These are phyloP conservation scores for Diachrysia chrysitis DNA, from an alignment of 2,888 invertebrate genomes.

Conservation along the genomic window DNA sequence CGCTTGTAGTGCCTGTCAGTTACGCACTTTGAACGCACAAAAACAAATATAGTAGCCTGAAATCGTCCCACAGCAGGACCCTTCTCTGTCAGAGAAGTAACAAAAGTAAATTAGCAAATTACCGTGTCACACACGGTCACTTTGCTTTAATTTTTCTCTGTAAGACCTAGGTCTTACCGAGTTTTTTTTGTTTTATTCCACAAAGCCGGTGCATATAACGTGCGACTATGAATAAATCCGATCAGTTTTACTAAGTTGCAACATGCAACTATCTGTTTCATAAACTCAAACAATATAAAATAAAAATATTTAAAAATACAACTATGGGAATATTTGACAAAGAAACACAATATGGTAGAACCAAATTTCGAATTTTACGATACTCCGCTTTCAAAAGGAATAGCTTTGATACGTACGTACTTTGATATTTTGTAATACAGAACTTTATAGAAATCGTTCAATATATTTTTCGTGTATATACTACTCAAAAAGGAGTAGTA, in stretches of 20 bases:
- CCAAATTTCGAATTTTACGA: not conserved
- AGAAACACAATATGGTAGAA: not conserved
- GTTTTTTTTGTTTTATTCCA: too few species aligned
- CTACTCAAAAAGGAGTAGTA: too few species aligned
- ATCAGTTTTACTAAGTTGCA: not conserved
- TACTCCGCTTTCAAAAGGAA: not conserved
- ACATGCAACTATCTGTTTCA: not conserved
- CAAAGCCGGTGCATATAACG: not conserved
- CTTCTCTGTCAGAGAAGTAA: not conserved
- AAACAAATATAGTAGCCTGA: not conserved
- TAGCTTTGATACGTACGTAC: not conserved
- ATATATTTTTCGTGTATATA: too few species aligned
- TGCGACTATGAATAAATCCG: not conserved
- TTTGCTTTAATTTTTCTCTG: too few species aligned
- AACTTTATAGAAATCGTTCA: too few species aligned
- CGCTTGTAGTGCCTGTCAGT: not conserved
- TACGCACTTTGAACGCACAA: not conserved
- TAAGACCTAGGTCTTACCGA: too few species aligned
- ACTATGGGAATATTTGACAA: not conserved
- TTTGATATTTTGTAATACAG: not conserved
- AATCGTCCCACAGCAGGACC: not conserved
- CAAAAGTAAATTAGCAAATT: not conserved
- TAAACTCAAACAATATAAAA: not conserved
- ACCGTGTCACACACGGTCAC: too few species aligned
- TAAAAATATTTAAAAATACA: not conserved